Base-by-base conservation (phyloP, 1,140 invertebrate species). In the Caerostris darwini region DNA sequence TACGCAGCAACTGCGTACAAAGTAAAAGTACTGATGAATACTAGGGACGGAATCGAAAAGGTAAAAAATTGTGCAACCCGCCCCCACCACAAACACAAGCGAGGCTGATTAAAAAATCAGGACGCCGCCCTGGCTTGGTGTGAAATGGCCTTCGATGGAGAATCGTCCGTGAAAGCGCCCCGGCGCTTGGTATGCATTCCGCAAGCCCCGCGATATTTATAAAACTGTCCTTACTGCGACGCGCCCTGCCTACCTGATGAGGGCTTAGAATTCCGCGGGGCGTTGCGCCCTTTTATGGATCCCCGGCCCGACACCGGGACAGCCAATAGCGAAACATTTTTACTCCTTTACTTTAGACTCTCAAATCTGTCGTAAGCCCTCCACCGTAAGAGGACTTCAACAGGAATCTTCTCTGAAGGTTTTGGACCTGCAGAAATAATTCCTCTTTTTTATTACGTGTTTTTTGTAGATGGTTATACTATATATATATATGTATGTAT, bases 181-280 rank as follows among this genome's bases (percentile, higher is more conserved):
- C 0, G 50, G 3, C 10, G 8, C 7, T 53, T 77, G 4, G n/a
- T 61, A 87, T 61, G 59, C 85, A 64, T 61, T 87, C 12, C 58
- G 53, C 53, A 87, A 53, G 58, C n/a, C 59, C 5, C 14, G 8
- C 57, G 19, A 53, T 87, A 64, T 87, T 87, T 64, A 87, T 87
- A 54, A 87, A 64, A 87, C 85, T 87, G n/a, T 57, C 19, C 12
- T 5, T 12, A 61, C 14, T 64, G 5, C 10, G 59, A 87, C 85
- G 59, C 34, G 59, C 4, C 12, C 0, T 6, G 85, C 34, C 12
- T 87, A 4, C 6, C 7, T 3, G 85, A 87, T 87, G 85, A 87
- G 85, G 59, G 58, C 59, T 87, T 53, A 64, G 50, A 12, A 87
- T 67, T 87, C 85, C n/a, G n/a, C 12, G 3, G 34, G 14, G 34